Percentiles rank a stretch among this genome's conserved stretches.
Evolutionary conservation across 1,140 invertebrate genomes (phyloP).

Genomic region (Pseudachorutes palmiensis): DNA sequence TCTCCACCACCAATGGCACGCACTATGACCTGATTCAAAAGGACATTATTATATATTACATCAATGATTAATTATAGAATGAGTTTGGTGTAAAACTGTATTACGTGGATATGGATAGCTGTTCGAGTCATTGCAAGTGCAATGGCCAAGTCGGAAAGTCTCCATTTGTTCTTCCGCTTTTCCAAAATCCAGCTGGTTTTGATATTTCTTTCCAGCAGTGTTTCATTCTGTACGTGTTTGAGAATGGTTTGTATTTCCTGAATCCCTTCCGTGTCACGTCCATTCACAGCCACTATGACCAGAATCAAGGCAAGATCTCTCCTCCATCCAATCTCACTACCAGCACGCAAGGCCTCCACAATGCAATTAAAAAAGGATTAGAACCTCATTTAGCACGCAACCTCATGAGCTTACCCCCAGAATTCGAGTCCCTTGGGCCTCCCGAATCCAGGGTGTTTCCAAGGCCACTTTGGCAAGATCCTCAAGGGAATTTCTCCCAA

Average conservation of each 20-base stretch:
- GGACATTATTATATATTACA: constrained; percentile 18
- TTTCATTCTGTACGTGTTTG: constrained; percentile 15
- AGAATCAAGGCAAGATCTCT: constrained; percentile 24
- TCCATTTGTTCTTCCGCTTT: neutral
- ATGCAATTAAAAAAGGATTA: neutral
- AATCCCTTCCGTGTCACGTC: constrained; percentile 20
- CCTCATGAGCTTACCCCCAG: constrained; percentile 20
- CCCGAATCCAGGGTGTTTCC: constrained; percentile 29
- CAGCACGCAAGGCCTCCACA: neutral
- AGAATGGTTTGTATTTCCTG: constrained; percentile 25
- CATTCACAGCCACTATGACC: constrained; percentile 24
- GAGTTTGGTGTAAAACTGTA: neutral
- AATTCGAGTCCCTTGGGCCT: constrained; percentile 20
- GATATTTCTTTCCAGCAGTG: constrained; percentile 10
- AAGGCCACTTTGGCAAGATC: constrained; percentile 24
- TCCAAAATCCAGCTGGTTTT: constrained; percentile 17
- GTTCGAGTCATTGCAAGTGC: constrained; percentile 25
- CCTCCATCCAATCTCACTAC: constrained; percentile 13
- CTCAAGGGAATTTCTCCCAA: constrained; percentile 20
- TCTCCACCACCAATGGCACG: too few species aligned
- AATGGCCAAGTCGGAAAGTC: constrained; percentile 30
- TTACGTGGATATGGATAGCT: constrained; percentile 21
- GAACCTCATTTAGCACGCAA: neutral
- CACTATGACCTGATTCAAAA: too few species aligned
- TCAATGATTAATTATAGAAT: neutral